Conservation (phyloP, 2,888 invertebrate genomes). For the Anthoptus insignis region DNA sequence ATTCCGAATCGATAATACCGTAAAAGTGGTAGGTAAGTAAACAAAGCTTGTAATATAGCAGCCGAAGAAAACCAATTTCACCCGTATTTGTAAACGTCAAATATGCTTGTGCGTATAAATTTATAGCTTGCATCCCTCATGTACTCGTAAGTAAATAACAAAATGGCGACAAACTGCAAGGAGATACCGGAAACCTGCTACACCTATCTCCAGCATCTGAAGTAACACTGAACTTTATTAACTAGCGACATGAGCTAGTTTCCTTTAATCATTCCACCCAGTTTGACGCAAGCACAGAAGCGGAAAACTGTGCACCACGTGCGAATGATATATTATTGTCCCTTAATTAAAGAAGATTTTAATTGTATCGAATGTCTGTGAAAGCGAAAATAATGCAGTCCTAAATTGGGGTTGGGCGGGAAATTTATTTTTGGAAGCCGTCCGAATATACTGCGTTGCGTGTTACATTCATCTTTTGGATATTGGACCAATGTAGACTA, state of each 20-base stretch:
- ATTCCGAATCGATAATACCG: too few species aligned
- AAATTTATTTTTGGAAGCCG: slow-evolving; percentile 78
- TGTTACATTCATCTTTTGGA: slow-evolving; percentile 67
- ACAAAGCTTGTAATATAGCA: slow-evolving; percentile 77
- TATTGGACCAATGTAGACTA: slow-evolving; percentile 53
- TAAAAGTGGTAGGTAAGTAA: too few species aligned
- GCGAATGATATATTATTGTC: slow-evolving; percentile 86
- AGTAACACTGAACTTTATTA: slow-evolving; percentile 57
- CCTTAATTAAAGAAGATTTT: slow-evolving; percentile 88
- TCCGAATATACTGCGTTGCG: slow-evolving; percentile 77
- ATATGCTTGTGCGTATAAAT: slow-evolving; percentile 85
- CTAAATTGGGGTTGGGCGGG: slow-evolving; percentile 83
- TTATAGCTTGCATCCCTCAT: slow-evolving; percentile 86
- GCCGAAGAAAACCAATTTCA: slow-evolving; percentile 83
- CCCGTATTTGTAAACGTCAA: slow-evolving; percentile 85
- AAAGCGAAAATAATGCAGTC: slow-evolving; percentile 87
- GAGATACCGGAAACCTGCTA: slow-evolving; percentile 76
- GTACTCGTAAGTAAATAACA: slow-evolving; percentile 85
- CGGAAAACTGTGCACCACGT: slow-evolving; percentile 87
- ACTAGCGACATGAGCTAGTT: slow-evolving; percentile 62
- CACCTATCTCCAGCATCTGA: slow-evolving; percentile 67
- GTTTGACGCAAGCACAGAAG: slow-evolving; percentile 72
- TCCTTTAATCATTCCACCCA: slow-evolving; percentile 54
- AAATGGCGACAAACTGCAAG: slow-evolving; percentile 85
- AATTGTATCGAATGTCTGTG: slow-evolving; percentile 87